Percentiles rank a stretch among this genome's conserved stretches.
Conservation (phyloP, 1,140 invertebrate genomes). For the Drosophila elegans region DNA sequence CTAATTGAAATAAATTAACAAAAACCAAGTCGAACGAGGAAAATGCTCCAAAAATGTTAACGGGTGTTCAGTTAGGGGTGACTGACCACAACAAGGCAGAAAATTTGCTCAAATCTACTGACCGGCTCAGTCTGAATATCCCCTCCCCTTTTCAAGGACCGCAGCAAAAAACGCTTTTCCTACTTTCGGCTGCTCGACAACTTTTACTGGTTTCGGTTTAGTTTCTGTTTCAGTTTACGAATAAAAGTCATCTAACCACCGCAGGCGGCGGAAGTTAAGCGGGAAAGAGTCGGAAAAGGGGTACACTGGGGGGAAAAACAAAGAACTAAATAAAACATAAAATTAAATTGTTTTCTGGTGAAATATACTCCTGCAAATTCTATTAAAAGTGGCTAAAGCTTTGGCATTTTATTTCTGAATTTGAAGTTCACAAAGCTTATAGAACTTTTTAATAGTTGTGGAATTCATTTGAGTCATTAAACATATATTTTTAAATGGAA, state of each 20-base stretch:
- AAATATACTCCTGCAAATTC: not conserved
- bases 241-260: conserved; percentile 73
- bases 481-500: no score
- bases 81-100: conserved; percentile 71
- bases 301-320: conserved; percentile 16
- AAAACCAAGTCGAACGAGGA: conserved; percentile 57
- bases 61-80: conserved; percentile 8
- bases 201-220: conserved; percentile 46
- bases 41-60: conserved; percentile 41
- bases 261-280: conserved; percentile 25
- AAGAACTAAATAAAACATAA: not conserved
- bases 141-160: conserved; percentile 10
- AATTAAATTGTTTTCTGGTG: not conserved
- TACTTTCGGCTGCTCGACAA: conserved; percentile 40
- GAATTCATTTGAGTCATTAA: no score
- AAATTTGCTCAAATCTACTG: conserved; percentile 45
- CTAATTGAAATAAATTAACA: conserved; percentile 82
- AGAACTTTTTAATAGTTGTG: no score
- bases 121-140: conserved; percentile 9
- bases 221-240: conserved; percentile 70
- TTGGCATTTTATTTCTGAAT: no score
- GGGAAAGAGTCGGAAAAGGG: not conserved
- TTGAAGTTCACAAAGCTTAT: no score
- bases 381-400: not conserved
- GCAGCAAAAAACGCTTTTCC: conserved; percentile 41